Conservation (phyloP, 2,797 vertebrate species). For the Taeniopygia guttata region DNA sequence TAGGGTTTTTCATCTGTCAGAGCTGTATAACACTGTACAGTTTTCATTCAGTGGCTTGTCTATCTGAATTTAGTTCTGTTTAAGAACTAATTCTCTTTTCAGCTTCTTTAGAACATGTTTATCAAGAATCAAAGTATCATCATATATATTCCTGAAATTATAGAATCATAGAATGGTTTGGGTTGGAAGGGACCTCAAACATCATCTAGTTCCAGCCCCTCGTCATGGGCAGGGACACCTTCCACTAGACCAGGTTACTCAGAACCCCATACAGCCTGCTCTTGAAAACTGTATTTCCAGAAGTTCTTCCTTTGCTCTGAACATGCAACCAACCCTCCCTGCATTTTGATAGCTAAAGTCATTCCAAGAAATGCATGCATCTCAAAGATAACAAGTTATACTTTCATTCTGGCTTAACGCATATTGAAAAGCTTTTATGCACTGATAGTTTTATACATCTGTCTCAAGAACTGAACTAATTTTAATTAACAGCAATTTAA, state of each 20-base stretch:
- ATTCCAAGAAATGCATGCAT: neutral
- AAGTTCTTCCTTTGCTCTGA: neutral
- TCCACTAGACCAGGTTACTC: neutral
- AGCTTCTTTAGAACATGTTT: neutral
- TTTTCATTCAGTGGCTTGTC: neutral
- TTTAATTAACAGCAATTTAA: neutral
- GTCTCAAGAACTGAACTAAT: neutral
- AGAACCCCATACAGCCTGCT: neutral
- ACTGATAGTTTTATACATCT: neutral
- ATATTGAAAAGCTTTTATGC: neutral
- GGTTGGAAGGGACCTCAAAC: neutral
- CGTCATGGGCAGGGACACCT: neutral
- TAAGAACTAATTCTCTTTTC: neutral
- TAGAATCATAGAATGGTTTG: neutral
- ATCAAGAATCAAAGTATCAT: neutral
- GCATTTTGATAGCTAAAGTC: neutral
- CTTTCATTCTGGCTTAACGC: neutral
- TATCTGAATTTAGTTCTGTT: neutral
- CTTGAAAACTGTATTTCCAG: neutral
- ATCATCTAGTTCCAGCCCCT: neutral
- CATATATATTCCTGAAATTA: neutral
- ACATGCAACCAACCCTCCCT: neutral
- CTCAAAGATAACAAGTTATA: neutral
- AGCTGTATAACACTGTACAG: neutral
- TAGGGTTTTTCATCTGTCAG: neutral